Base-by-base conservation (phyloP, 2,888 invertebrate species). In the Unio delphinus region DNA sequence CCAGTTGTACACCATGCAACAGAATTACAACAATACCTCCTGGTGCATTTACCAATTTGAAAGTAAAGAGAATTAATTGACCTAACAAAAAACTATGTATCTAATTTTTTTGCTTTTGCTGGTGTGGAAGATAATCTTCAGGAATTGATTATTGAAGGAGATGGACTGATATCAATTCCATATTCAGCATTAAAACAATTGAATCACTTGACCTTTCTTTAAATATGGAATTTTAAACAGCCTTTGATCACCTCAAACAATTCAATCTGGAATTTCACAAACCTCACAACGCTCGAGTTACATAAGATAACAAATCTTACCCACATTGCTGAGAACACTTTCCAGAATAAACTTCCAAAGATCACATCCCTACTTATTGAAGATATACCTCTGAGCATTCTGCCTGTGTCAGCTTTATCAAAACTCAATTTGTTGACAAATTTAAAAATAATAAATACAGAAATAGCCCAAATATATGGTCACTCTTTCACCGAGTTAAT, bases 31-130 rank as follows among this genome's bases (percentile, higher is more conserved):
- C 63, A 3, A 70, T 87, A 8, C 78, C 78, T 55, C 64, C 68
- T 17, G 61, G 71, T 64, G 95, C 95, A 85, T 97, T 97, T 90
- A 95, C 94, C 86, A 95, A 95, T 18, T 92, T 97, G 80, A 94
- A 94, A 73, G 91, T 97, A 79, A 93, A 94, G 82, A 95, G 95
- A 89, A 95, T 23, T 23, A 23, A 23, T 91, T 66, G 95, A 95
- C 87, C 92, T 97, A 84, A 95, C 95, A 90, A 94, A 94, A 65
- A 97, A 97, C 89, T 92, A 93, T 79, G 92, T 97, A 83, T 93
- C 93, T 78, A 93, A 93, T 83, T 94, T 96, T 86, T 94, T 95
- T 2, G 95, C 95, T 15, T 96, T 96, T 87, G 93, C 93, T 62
- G 94, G 95, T 0, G 91, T 96, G 71, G 95, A 95, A 87, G 92